Base-by-base conservation (phyloP, 64 coral and sea anemone species). In the Acropora tenuis region DNA sequence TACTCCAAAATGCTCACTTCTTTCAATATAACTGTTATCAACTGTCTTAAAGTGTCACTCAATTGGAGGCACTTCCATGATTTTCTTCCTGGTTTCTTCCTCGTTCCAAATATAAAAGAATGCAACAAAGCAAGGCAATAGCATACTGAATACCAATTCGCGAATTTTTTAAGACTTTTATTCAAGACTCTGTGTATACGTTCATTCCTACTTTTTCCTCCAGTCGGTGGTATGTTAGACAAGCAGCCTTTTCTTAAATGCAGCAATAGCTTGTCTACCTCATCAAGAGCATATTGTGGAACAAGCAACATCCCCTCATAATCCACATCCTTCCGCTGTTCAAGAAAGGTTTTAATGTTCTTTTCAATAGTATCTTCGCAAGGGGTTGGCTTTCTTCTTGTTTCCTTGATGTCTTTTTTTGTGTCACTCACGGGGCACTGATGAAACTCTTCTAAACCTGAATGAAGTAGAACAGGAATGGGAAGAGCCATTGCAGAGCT, bases 91-190 rank as follows among this genome's bases (percentile, higher is more conserved):
- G 43, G 53, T 80, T 44, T 79, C 41, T 90, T 68, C 78, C 88
- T 90, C 88, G 30, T 90, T 90, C 88, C 88, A 90, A 90, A 81
- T 82, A 69, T 90, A 91, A 76, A 83, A 81, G 69, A 91, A 91
- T 2, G 42, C 84, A 30, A 69, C 69, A 65, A 87, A 87, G 69
- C 5, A 87, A 87, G 48, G 84, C 84, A 40, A 87, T 52, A 82
- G 89, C 89, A 91, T 74, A 83, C 61, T 91, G 89, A 12, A 91
- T 49, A 84, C 60, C 57, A 71, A 91, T 81, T 83, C 89, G 18
- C 59, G 89, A 30, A 91, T 83, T 74, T 91, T 73, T 91, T 91
- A 41, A 91, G 63, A 53, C n/a, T 87, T 74, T 87, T 74, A 68
- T 87, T 91, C 44, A 91, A 63, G 9, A 91, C 67, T 83, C 89